Evolutionary conservation across 2,113 vertebrate species (phyloP), one percentile per base, ranked within the genome.

Genomic region (Tupaia chinensis): DNA sequence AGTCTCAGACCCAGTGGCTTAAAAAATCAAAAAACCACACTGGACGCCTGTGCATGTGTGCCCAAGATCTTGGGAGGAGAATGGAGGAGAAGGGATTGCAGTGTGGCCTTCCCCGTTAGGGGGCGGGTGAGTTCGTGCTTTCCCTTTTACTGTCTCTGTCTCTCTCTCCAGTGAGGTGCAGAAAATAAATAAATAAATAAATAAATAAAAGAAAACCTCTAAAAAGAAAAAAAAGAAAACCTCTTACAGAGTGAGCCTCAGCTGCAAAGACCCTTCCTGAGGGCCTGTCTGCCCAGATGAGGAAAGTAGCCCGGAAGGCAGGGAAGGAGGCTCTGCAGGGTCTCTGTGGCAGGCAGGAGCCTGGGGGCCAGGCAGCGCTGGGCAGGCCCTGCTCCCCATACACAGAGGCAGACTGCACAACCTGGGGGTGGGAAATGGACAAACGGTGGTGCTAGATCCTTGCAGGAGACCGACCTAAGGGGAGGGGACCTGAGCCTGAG

Each of bases 391-490:
- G 10, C 11, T 44, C 53, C 22, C 0, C 16, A 20, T 14, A 63
- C 53, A 17, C 56, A 13, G 25, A 63, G 44, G 80, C 22, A 15
- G 29, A 0, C 0, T 19, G 17, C 12, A 11, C n/a, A 66, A 73
- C 13, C 61, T 7, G 32, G 44, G 5, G 19, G 29, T 7, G 34
- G 3, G 22, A 4, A 0, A 0, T 0, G 34, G 56, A 82, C 19
- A 63, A 60, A 84, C 2, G 22, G 72, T 27, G 27, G 44, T 5
- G 7, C 15, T 56, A 60, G 58, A 65, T 90, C 91, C 58, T 72
- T 19, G 73, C 23, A n/a, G 27, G 29, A 81, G 8, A 29, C 14
- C 27, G 65, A 56, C 10, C 13, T 29, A 74, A 23, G 5, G 11
- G n/a, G 11, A 56, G 53, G 22, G 9, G 53, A 20, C 44, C 54